A percentile compares a stretch with the other conserved stretches of the same genome.
phyloP scores from a whole-genome alignment of 2,888 invertebrate species.

The Mesorhabditis belari region DNA sequence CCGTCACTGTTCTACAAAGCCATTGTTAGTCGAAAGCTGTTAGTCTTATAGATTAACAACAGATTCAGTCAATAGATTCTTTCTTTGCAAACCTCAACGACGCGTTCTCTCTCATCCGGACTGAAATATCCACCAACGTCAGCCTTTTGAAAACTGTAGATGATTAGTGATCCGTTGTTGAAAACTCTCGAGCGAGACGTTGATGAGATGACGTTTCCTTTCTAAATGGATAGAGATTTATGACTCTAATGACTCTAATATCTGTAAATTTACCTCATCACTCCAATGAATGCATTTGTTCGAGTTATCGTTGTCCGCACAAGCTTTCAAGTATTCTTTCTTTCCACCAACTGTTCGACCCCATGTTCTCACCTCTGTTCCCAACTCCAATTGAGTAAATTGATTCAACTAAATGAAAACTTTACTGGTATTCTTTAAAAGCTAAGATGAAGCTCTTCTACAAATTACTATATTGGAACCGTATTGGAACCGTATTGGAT shows the following conservation, averaged over 20 bases:
- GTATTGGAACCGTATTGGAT: too few species aligned
- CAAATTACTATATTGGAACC: too few species aligned
- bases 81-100: slow-evolving; percentile 2
- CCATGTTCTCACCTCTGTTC: slow-evolving; percentile 18
- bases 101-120: slow-evolving; percentile 20
- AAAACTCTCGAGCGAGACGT: slow-evolving; percentile 6
- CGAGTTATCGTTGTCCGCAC: background rate
- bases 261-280: background rate
- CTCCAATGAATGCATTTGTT: background rate
- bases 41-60: too few species aligned
- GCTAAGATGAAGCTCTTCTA: too few species aligned
- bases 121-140: slow-evolving; percentile 25
- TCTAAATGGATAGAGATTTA: too few species aligned
- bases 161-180: slow-evolving; percentile 20
- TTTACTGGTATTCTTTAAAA: too few species aligned
- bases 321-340: slow-evolving; percentile 6
- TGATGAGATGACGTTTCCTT: background rate
- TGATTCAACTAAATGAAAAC: slow-evolving; percentile 10
- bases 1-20: too few species aligned
- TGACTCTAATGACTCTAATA: background rate
- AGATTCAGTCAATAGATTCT: too few species aligned
- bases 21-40: too few species aligned
- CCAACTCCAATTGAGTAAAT: slow-evolving; percentile 14
- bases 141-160: slow-evolving; percentile 10
- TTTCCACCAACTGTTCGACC: slow-evolving; percentile 9